Conservation (phyloP, 2,797 vertebrate genomes). For the Macroramphosus scolopax region DNA sequence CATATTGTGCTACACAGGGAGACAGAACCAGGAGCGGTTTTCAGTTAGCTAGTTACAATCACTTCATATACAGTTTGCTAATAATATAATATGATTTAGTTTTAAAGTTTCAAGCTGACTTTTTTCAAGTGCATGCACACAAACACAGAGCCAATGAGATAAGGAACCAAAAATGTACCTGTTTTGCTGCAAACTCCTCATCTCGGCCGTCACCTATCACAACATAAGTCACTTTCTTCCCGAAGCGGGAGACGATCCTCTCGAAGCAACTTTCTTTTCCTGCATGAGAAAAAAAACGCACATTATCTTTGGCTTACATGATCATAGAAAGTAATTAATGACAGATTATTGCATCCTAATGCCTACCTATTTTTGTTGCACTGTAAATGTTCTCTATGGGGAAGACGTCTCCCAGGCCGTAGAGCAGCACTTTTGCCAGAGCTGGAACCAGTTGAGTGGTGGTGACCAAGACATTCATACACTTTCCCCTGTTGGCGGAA, state of each 20-base stretch:
- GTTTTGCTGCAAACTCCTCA: slow-evolving; percentile 96
- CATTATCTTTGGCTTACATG: background rate
- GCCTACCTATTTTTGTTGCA: slow-evolving; percentile 94
- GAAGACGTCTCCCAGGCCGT: slow-evolving; percentile 93
- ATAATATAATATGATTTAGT: too few relatives aligned
- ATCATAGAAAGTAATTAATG: background rate
- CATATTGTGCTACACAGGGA: slow-evolving; percentile 90
- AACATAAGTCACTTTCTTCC: slow-evolving; percentile 97
- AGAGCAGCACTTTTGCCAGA: slow-evolving; percentile 95
- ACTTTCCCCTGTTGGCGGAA: slow-evolving; percentile 83
- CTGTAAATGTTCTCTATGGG: slow-evolving; percentile 99
- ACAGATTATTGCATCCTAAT: too few relatives aligned
- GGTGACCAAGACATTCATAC: slow-evolving; percentile 95
- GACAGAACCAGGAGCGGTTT: background rate
- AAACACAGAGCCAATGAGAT: background rate
- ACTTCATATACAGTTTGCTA: too few relatives aligned
- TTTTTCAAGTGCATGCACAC: too few relatives aligned
- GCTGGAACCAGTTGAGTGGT: slow-evolving; percentile 97
- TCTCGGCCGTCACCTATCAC: slow-evolving; percentile 98
- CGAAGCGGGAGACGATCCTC: slow-evolving; percentile 93
- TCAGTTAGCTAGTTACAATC: background rate
- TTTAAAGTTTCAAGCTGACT: too few relatives aligned
- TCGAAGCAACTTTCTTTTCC: slow-evolving; percentile 98
- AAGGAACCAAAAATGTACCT: slow-evolving; percentile 73
- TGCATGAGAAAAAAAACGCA: slow-evolving; percentile 41